Evolutionary conservation across 2,113 vertebrate genomes (phyloP).

Genomic region (Ascaphus truei): DNA sequence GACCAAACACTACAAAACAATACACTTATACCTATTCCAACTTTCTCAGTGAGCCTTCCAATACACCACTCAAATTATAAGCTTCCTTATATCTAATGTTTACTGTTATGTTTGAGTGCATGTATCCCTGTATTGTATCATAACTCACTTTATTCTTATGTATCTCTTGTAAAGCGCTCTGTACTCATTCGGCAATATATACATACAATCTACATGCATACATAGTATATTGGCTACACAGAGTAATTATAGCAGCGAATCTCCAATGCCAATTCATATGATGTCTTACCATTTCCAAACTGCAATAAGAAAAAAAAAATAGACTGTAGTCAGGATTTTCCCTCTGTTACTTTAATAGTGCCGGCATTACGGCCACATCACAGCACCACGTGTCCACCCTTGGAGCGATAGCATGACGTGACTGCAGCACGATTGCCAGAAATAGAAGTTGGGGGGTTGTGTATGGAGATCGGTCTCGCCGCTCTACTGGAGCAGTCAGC

Average conservation of each 20-base stretch:
- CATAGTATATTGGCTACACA: background rate
- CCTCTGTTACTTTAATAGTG: no score
- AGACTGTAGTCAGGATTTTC: no score
- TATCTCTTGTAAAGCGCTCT: constrained; percentile 18
- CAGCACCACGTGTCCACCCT: no score
- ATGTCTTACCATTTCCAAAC: background rate
- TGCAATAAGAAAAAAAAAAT: no score
- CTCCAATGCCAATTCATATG: background rate
- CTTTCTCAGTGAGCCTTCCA: constrained; percentile 21
- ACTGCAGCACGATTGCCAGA: no score
- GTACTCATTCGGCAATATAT: constrained; percentile 21
- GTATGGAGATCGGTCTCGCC: no score
- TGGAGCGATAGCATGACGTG: no score
- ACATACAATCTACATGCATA: background rate
- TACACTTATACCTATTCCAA: constrained; percentile 18
- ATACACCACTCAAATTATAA: constrained; percentile 32
- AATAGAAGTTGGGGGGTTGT: no score
- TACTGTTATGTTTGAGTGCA: constrained; percentile 16
- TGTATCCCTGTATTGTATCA: constrained; percentile 16
- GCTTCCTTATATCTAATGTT: constrained; percentile 23
- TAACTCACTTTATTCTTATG: background rate
- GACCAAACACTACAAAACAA: constrained; percentile 30
- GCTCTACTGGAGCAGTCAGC: no score
- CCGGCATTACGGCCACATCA: no score
- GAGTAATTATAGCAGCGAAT: background rate